phyloP scores from a whole-genome alignment of 2,797 vertebrate species.

The Argentina silus region DNA sequence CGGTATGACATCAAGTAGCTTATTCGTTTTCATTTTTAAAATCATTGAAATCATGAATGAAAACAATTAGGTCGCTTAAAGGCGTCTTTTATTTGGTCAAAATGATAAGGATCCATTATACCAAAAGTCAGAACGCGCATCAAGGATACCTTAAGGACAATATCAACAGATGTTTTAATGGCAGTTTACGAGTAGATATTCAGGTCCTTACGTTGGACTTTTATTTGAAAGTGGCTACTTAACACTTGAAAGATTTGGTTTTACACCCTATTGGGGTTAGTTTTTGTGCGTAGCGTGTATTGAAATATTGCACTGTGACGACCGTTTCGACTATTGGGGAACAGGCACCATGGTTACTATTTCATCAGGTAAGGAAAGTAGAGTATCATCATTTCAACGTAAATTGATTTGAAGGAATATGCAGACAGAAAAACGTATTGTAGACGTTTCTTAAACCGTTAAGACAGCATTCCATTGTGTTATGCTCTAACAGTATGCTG shows the following conservation, averaged over 20 bases:
- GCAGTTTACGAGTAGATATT: neutral
- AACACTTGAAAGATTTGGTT: constrained; percentile 17
- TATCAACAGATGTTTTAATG: neutral
- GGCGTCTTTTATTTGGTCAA: neutral
- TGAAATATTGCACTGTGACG: constrained; percentile 42
- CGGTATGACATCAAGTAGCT: constrained; percentile 33
- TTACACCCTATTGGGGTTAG: constrained; percentile 9
- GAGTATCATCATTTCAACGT: neutral
- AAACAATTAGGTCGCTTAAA: too few relatives aligned
- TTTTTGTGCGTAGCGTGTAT: constrained; percentile 44
- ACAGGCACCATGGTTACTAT: constrained; percentile 70
- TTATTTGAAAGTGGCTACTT: neutral
- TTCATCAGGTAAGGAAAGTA: constrained; percentile 60
- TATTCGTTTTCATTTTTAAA: neutral
- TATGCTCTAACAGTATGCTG: neutral
- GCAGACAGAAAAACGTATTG: neutral
- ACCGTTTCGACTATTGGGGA: constrained; percentile 71
- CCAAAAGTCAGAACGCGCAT: too few relatives aligned
- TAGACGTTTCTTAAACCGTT: neutral
- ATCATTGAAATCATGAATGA: too few relatives aligned
- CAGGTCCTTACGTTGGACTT: neutral
- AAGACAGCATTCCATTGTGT: neutral
- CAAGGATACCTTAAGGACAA: neutral
- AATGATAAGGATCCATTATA: neutral
- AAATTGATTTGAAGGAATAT: neutral